These are phyloP conservation scores for Tetramorium alpestre DNA, from an alignment of 1,140 invertebrate species.

Conservation along the genomic window DNA sequence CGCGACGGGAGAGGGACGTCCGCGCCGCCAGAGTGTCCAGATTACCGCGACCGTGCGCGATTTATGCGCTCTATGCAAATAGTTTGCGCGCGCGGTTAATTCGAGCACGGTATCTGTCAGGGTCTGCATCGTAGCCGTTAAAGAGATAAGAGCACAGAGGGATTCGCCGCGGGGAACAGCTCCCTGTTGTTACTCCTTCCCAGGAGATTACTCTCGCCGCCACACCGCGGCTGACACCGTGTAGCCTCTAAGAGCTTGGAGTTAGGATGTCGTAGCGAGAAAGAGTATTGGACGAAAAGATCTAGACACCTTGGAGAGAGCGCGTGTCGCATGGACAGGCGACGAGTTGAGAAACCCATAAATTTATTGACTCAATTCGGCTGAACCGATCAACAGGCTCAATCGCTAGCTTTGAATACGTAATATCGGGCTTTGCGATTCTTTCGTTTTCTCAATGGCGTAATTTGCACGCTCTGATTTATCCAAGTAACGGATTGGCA, in stretches of 20 bases:
- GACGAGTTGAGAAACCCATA: no score
- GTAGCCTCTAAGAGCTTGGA: neutral
- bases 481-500: conserved; percentile 58
- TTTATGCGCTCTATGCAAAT: neutral
- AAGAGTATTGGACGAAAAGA: conserved; percentile 35
- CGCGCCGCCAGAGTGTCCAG: neutral
- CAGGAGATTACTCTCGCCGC: neutral
- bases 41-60: neutral
- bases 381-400: no score
- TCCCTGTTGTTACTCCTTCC: conserved; percentile 31
- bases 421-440: conserved; percentile 20
- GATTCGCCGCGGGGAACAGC: conserved; percentile 22
- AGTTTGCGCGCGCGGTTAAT: neutral
- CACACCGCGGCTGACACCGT: neutral
- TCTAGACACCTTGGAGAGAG: conserved; percentile 23
- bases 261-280: neutral
- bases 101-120: neutral
- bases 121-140: neutral
- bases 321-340: neutral
- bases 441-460: neutral
- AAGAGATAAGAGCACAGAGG: neutral
- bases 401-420: neutral
- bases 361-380: no score
- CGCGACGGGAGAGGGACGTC: neutral
- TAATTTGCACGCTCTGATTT: conserved; percentile 37